phyloP scores from a whole-genome alignment of 2,113 vertebrate species.

The Empidonax traillii region DNA sequence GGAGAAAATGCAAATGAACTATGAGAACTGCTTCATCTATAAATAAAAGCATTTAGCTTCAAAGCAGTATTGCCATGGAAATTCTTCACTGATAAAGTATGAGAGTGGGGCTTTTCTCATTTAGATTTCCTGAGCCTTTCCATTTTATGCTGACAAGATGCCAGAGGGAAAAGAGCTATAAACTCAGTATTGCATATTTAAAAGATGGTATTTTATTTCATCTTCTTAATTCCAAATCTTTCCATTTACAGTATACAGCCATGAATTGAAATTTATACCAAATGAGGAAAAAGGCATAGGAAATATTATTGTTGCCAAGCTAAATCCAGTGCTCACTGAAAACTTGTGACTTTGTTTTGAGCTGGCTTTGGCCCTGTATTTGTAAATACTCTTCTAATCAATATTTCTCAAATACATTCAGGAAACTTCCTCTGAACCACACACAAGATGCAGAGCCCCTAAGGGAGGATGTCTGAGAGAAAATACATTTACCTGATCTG shows the following conservation, averaged over 20 bases:
- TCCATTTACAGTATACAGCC: background rate
- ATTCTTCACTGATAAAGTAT: constrained; percentile 53
- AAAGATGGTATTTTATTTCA: constrained; percentile 39
- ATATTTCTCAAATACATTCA: background rate
- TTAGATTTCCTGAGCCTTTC: constrained; percentile 40
- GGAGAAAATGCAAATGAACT: constrained; percentile 55
- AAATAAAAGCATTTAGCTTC: constrained; percentile 60
- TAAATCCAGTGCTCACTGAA: background rate
- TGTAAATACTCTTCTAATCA: background rate
- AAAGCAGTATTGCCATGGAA: constrained; percentile 66
- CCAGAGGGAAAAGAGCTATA: constrained; percentile 26
- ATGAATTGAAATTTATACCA: background rate
- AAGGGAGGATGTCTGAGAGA: background rate
- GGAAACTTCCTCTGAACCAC: background rate
- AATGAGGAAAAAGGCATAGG: background rate
- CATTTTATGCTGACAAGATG: constrained; percentile 54
- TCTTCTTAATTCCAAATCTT: constrained; percentile 13
- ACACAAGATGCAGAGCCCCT: background rate
- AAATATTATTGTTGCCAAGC: background rate
- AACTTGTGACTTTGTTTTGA: background rate
- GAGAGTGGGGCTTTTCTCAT: constrained; percentile 22
- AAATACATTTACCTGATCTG: background rate
- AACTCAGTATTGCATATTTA: constrained; percentile 44
- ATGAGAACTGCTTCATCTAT: constrained; percentile 28
- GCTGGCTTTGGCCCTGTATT: background rate